These are phyloP conservation scores for Lumbricus terrestris DNA, from an alignment of 2,888 invertebrate genomes.

Conservation along the genomic window DNA sequence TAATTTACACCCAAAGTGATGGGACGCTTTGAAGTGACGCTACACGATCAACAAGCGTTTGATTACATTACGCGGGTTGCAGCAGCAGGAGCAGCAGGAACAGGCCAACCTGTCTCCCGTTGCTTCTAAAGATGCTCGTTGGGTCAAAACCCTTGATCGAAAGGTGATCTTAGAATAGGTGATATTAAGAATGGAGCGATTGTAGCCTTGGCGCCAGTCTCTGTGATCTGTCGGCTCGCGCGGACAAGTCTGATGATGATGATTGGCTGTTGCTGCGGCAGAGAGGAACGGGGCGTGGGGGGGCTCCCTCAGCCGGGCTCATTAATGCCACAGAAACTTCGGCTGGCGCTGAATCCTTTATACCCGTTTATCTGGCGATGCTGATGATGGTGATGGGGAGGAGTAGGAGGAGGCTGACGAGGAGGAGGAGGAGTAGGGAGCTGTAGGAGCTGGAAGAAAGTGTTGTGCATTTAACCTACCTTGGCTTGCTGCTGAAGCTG, in stretches of 20 bases:
- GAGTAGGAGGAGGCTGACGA: background rate
- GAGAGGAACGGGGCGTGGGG: no score
- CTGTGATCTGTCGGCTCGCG: background rate
- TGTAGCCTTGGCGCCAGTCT: background rate
- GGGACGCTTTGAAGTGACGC: background rate
- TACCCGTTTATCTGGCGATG: background rate
- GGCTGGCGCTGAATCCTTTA: constrained; percentile 3
- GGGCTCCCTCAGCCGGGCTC: background rate
- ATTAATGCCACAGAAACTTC: constrained; percentile 3
- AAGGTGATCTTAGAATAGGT: constrained; percentile 8
- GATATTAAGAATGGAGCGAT: constrained; percentile 12
- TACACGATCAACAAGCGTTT: background rate
- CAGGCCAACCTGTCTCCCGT: background rate
- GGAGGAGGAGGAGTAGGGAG: no score
- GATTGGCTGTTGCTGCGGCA: background rate
- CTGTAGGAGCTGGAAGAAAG: background rate
- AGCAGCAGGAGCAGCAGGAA: background rate
- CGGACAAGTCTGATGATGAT: background rate
- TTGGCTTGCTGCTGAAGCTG: constrained; percentile 21
- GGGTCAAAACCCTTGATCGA: constrained; percentile 3
- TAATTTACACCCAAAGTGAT: background rate
- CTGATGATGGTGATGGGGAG: background rate
- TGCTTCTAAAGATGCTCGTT: background rate
- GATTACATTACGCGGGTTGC: background rate
- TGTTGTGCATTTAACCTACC: background rate